Base-by-base conservation (phyloP, 2,797 vertebrate species). In the Oophaga sylvatica region DNA sequence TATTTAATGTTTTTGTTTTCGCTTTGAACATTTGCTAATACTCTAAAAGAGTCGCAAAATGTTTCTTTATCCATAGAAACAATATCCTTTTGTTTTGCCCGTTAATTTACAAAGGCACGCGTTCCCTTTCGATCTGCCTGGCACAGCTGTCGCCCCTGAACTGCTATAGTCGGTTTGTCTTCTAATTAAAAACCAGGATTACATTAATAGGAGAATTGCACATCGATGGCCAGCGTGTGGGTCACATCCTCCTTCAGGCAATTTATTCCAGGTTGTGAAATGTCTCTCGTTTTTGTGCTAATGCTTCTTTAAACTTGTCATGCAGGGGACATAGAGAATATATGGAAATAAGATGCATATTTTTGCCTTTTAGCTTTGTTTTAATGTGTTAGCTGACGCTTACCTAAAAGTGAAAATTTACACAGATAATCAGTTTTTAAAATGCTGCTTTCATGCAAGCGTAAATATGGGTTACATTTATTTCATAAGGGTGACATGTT, bases 101-200 rank as follows among this genome's bases (percentile, higher is more conserved):
- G 68, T 82, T 31, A 19, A 31, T 29, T 80, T 63, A 80, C 71
- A 88, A 84, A 88, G 87, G 41, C 22, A 84, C 35, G 26, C 45
- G 12, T 75, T 80, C 67, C 45, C 67, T 84, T 84, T 84, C 87
- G 22, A 57, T 65, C 56, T 63, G 73, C 1, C 48, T 48, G 77
- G 76, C 41, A 75, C 82, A 85, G 76, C 67, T 88, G 82, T 53
- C 63, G 48, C n/a, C 45, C 48, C 65, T 82, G 81, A 84, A 79
- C 76, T 60, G 56, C 82, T 80, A 63, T 80, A 60, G 70, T 48
- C 71, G 7, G 76, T 88, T 75, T 16, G 56, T 65, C 77, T 41
- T 85, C 73, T 88, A 88, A 88, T 88, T 88, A 88, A 84, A 75
- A 88, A 80, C 75, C 45, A 76, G 68, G 59, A 81, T 88, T 80